Conservation (phyloP, 2,888 invertebrate genomes). For the Melanchra persicariae region DNA sequence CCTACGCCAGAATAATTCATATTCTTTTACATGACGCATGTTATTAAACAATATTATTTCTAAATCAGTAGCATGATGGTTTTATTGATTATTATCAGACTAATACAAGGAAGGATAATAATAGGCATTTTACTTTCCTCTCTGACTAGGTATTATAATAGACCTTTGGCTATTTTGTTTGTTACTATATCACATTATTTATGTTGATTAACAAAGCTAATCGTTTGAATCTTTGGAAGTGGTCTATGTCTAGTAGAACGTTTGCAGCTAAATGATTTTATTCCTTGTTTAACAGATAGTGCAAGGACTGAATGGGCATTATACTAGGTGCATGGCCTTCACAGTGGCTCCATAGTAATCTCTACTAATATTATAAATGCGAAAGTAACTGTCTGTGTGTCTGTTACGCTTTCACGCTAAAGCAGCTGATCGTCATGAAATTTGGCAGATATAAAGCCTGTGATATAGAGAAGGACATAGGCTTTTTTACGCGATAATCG, state of each 20-base stretch:
- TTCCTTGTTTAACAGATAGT: background rate
- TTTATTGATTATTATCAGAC: background rate
- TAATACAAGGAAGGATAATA: slow-evolving; percentile 10
- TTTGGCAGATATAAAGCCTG: too few species aligned
- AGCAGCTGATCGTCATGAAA: too few species aligned
- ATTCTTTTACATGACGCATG: background rate
- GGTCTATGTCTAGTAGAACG: background rate
- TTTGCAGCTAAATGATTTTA: background rate
- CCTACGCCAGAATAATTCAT: background rate
- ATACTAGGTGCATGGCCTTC: too few species aligned
- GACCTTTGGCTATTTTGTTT: background rate
- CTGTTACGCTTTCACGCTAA: too few species aligned
- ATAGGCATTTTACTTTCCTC: slow-evolving; percentile 12
- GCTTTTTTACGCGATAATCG: too few species aligned
- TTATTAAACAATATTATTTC: background rate
- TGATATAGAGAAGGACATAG: too few species aligned
- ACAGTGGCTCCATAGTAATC: too few species aligned
- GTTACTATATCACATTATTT: background rate
- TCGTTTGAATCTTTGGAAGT: background rate
- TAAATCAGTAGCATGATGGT: slow-evolving; percentile 9
- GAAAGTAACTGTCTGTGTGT: too few species aligned
- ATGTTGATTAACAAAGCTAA: background rate
- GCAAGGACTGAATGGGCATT: too few species aligned
- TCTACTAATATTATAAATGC: too few species aligned
- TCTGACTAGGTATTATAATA: background rate